These are phyloP conservation scores for Genyomyrus donnyi DNA, from an alignment of 2,113 vertebrate genomes.

Conservation along the genomic window DNA sequence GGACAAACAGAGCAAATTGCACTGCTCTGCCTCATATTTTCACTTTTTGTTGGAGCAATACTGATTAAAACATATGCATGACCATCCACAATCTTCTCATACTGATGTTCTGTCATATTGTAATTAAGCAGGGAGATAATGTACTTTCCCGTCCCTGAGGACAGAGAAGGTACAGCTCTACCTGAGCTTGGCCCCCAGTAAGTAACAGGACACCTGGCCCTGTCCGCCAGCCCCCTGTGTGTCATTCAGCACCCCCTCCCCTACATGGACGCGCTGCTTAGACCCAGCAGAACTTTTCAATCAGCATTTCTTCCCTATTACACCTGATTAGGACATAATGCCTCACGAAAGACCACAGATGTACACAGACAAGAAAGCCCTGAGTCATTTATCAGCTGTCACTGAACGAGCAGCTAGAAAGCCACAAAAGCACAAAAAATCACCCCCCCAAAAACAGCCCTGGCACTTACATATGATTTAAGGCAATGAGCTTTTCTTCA, in stretches of 20 bases:
- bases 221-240: conserved; percentile 24
- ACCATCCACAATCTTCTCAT: neutral
- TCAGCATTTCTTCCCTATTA: conserved; percentile 51
- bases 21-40: neutral
- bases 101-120: neutral
- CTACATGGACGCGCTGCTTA: neutral
- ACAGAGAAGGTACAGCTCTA: neutral
- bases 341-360: conserved; percentile 45
- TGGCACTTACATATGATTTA: neutral
- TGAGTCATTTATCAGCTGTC: conserved; percentile 35
- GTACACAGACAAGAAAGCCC: neutral
- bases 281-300: conserved; percentile 24
- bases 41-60: conserved; percentile 4
- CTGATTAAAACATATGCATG: neutral
- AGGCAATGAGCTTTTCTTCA: neutral
- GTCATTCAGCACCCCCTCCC: neutral
- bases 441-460: neutral
- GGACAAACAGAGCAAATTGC: conserved; percentile 38
- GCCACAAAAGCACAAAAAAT: conserved; percentile 22
- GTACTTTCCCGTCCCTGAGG: neutral
- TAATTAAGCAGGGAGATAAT: neutral
- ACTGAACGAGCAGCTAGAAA: neutral
- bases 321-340: conserved; percentile 46
- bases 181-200: conserved; percentile 21
- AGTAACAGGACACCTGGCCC: conserved; percentile 33